A percentile compares a stretch with the other conserved stretches of the same genome.
Evolutionary conservation across 2,113 vertebrate genomes (phyloP).

Genomic region (Festucalex cinctus): DNA sequence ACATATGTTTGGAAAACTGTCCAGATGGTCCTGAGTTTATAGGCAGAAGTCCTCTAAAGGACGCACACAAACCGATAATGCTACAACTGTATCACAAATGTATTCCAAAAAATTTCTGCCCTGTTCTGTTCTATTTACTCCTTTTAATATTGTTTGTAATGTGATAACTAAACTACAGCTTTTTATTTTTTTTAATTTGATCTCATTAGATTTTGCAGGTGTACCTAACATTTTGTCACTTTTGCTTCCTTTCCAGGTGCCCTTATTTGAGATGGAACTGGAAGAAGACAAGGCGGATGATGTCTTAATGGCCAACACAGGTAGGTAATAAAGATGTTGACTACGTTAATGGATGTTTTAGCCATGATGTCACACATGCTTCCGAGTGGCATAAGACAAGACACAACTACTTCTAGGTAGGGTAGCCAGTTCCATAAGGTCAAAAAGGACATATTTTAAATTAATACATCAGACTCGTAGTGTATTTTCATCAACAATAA

Average conservation of each 20-base stretch:
- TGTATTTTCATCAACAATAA: too few species aligned
- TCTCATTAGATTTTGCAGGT: neutral
- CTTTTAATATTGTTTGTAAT: neutral
- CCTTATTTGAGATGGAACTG: slow-evolving; percentile 53
- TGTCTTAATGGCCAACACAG: slow-evolving; percentile 39
- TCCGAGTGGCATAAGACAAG: neutral
- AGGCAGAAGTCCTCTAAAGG: too few species aligned
- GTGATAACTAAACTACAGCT: neutral
- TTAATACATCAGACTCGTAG: too few species aligned
- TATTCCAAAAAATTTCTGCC: too few species aligned
- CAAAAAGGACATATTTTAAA: too few species aligned
- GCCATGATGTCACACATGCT: neutral
- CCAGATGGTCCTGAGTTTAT: too few species aligned
- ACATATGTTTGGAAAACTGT: too few species aligned
- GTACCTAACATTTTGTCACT: too few species aligned
- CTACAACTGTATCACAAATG: too few species aligned
- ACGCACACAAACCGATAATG: too few species aligned
- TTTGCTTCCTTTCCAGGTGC: slow-evolving; percentile 29
- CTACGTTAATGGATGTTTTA: neutral
- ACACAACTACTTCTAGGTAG: neutral
- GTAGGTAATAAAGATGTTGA: slow-evolving; percentile 36
- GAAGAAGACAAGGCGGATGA: slow-evolving; percentile 42
- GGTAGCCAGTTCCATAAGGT: too few species aligned
- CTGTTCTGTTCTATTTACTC: neutral
- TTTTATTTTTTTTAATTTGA: too few species aligned